phyloP scores from a whole-genome alignment of 2,113 vertebrate species.

The Todiramphus chloris region DNA sequence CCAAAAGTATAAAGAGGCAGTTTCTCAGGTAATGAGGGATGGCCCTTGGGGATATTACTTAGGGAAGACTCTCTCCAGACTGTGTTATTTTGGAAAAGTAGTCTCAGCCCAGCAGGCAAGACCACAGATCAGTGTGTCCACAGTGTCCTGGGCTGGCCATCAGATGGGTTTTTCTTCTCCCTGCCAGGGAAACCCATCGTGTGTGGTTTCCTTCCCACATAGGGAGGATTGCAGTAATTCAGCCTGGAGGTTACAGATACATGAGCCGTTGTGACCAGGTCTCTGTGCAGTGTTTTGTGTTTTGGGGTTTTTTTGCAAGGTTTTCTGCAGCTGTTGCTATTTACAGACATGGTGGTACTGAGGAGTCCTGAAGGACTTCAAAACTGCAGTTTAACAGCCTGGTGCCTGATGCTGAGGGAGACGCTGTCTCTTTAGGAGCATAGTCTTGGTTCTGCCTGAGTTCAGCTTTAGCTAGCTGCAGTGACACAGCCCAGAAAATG shows the following conservation, averaged over 20 bases:
- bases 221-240: neutral
- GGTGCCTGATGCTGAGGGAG: neutral
- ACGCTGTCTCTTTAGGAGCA: neutral
- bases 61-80: neutral
- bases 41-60: neutral
- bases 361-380: neutral
- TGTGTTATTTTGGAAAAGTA: neutral
- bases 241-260: neutral
- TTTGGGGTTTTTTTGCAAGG: fast-evolving
- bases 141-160: neutral
- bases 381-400: neutral
- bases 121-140: no score
- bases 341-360: neutral
- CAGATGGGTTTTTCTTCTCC: neutral
- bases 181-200: fast-evolving
- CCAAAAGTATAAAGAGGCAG: neutral
- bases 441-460: neutral
- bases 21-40: neutral
- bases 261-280: fast-evolving
- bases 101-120: neutral
- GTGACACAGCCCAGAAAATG: neutral
- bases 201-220: neutral
- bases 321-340: neutral
- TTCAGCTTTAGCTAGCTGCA: neutral
- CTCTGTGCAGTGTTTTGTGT: neutral